A percentile compares a stretch with the other conserved stretches of the same genome.
Evolutionary conservation across 2,113 vertebrate genomes (phyloP).

Genomic region (Mus pahari): DNA sequence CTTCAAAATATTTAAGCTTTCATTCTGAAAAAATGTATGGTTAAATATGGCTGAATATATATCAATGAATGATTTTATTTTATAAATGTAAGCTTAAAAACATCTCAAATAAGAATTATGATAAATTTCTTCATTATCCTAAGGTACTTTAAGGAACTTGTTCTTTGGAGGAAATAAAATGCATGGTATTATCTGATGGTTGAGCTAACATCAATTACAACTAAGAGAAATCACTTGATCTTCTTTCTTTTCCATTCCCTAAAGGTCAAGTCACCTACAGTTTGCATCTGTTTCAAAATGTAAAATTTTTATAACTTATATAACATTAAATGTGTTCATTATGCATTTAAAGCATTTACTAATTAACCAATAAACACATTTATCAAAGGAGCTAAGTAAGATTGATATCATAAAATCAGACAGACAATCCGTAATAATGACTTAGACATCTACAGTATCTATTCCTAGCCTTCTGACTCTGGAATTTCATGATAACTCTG

Average conservation of each 20-base stretch:
- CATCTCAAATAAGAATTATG: not conserved
- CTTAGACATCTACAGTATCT: not conserved
- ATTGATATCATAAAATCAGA: not conserved
- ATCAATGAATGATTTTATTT: not conserved
- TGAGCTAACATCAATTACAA: not conserved
- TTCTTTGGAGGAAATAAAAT: not conserved
- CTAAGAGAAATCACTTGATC: not conserved
- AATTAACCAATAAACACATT: not conserved
- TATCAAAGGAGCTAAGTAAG: not conserved
- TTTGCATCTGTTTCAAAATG: not conserved
- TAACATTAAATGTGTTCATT: not conserved
- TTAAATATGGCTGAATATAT: not conserved
- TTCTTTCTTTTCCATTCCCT: not conserved
- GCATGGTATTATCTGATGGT: not conserved
- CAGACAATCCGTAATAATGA: not conserved
- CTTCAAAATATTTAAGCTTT: not conserved
- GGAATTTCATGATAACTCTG: slow-evolving; percentile 35
- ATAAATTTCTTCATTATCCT: not conserved
- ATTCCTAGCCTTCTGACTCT: not conserved
- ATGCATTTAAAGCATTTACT: not conserved
- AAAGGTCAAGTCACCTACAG: not conserved
- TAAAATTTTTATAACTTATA: not conserved
- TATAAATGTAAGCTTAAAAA: not conserved
- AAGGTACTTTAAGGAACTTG: not conserved
- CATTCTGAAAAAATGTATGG: not conserved